Base-by-base conservation (phyloP, 1,140 invertebrate genomes). In the Drosophila pandora region DNA sequence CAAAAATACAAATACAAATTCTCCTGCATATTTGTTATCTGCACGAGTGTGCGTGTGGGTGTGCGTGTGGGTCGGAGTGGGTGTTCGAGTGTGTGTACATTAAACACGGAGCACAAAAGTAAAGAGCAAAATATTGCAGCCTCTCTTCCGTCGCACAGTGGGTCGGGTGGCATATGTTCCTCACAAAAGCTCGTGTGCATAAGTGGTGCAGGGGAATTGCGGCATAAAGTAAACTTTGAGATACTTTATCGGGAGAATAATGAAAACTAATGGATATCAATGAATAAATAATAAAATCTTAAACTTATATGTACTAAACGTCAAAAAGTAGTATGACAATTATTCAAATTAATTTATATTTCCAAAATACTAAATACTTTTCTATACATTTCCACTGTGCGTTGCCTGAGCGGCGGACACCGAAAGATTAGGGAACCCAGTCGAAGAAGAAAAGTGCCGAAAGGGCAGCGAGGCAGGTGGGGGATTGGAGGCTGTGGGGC, bases 1-100 rank as follows among this genome's bases (percentile, higher is more conserved):
- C 64, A 72, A 54, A 68, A 85, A 55, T 62, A 80, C 67, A 80
- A 84, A 37, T 37, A n/a, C 34, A 37, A 84, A 78, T 84, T 83
- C 80, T 60, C 65, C 17, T 54, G 48, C 65, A 77, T 81, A 81
- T 80, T 76, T 72, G 39, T 54, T 56, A 53, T 53, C 52, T 53
- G 60, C 39, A 12, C 23, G 57, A 43, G 47, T 50, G 34, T 60
- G 12, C 21, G 65, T 32, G 32, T 10, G 32, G 32, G 32, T 32
- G 32, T 32, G 9, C 0, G 32, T 3, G 8, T 32, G 32, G 8
- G 8, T 2, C 1, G 8, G 32, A 9, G 32, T 10, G 34, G 12
- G 34, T n/a, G 34, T 37, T 12, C 50, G 47, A 59, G 41, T 47
- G 39, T 71, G 28, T 32, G 34, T 45, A 49, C 23, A 52, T 28